These are phyloP conservation scores for Theonella swinhoei DNA, from an alignment of 37 sponge, comb jelly and placozoan genomes.

Conservation along the genomic window DNA sequence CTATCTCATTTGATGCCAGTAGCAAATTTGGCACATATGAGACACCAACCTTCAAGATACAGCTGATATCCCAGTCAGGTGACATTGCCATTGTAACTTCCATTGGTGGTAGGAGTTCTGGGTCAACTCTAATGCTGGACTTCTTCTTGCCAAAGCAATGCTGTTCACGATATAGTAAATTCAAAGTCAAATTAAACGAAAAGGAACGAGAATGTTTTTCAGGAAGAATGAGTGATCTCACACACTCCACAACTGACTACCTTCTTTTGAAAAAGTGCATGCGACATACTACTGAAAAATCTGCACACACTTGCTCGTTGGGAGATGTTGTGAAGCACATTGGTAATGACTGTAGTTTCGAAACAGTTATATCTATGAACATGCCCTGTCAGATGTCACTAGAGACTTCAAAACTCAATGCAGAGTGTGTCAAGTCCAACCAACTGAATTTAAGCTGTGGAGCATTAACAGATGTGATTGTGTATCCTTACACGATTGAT, in stretches of 20 bases:
- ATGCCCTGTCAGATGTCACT: background rate
- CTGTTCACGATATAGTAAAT: background rate
- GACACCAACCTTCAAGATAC: no score
- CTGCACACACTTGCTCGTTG: background rate
- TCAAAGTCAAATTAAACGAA: background rate
- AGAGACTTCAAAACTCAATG: background rate
- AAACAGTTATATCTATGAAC: background rate
- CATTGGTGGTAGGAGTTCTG: background rate
- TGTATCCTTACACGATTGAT: slow-evolving; percentile 23
- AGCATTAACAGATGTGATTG: background rate
- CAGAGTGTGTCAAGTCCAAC: background rate
- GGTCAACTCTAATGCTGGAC: background rate
- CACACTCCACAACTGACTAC: no score
- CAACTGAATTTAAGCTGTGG: background rate
- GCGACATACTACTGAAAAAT: no score
- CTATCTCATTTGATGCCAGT: slow-evolving; percentile 2
- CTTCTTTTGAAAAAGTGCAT: no score
- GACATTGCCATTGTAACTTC: no score
- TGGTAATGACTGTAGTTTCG: slow-evolving; percentile 4
- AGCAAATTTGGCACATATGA: no score
- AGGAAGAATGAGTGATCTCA: no score
- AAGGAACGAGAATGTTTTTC: no score
- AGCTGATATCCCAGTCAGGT: no score
- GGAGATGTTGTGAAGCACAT: background rate
- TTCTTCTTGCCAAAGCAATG: background rate